phyloP scores from a whole-genome alignment of 2,113 vertebrate species.

The Physeter macrocephalus region DNA sequence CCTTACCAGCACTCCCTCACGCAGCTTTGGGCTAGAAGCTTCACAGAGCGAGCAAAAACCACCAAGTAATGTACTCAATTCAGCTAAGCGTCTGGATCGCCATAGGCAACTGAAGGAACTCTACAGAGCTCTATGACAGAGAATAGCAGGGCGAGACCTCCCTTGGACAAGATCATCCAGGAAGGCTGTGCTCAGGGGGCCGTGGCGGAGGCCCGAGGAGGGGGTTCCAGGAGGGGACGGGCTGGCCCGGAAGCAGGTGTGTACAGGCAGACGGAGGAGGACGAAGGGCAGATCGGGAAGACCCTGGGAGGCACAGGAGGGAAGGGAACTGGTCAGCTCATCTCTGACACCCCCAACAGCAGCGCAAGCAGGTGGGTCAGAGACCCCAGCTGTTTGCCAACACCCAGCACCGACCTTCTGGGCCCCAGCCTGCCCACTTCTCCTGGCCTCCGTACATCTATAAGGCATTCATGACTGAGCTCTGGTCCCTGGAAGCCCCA shows the following conservation, averaged over 20 bases:
- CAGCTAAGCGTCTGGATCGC: rapidly evolving
- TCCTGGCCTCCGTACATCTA: rapidly evolving
- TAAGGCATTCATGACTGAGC: rapidly evolving
- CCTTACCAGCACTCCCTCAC: rapidly evolving
- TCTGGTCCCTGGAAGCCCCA: not conserved
- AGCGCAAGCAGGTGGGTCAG: rapidly evolving
- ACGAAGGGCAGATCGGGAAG: not conserved
- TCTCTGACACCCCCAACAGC: rapidly evolving
- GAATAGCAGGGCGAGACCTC: rapidly evolving
- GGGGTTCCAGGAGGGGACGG: not conserved
- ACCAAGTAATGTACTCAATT: not conserved
- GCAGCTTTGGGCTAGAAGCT: not conserved
- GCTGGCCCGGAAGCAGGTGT: not conserved
- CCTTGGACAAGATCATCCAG: rapidly evolving
- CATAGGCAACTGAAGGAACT: rapidly evolving
- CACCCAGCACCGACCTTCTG: rapidly evolving
- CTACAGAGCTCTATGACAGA: rapidly evolving
- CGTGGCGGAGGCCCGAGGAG: not conserved
- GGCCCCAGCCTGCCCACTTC: not conserved
- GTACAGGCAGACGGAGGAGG: not conserved
- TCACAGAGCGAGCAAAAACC: not conserved
- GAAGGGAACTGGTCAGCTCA: too few species aligned
- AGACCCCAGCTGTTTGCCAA: rapidly evolving
- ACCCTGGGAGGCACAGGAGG: not conserved
- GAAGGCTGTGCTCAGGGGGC: not conserved